Evolutionary conservation across 92 coral and sea anemone genomes (phyloP), one percentile per base, ranked within the genome.

Genomic region (Zoanthus solanderi): DNA sequence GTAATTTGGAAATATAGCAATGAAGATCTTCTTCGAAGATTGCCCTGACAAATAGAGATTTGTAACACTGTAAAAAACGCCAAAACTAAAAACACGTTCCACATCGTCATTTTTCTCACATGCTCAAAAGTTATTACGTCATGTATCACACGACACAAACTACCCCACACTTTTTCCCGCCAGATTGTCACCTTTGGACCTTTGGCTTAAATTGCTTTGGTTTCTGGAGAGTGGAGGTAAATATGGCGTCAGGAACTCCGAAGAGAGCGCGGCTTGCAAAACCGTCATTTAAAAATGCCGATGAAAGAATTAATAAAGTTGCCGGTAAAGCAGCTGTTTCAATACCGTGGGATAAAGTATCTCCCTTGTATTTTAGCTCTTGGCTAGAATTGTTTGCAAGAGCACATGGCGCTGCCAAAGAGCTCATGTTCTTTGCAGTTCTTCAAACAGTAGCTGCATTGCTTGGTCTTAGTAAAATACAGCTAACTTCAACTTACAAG

Each of bases 401-500:
- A 68, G 85, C 91, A 52, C 88, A 89, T 60, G 91, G 91, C 44
- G 83, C 91, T 7, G 31, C 84, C 63, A 89, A 89, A 47, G 83
- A 89, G 76, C 72, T 89, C 17, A 63, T 89, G 91, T 89, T 89
- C 67, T 83, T 89, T 80, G 76, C 88, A 42, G 76, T 89, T 77
- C 84, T 89, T 28, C 91, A 88, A 15, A 48, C 88, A 54, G 69
- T 54, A 13, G 80, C 90, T 76, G 71, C 89, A n/a, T 83, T 87
- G 6, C 89, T 87, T 0, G 88, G 91, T 45, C 88, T 82, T 42
- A 61, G 87, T 79, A 88, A 88, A 54, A 68, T 87, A 1, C 52
- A 87, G 84, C 45, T 78, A 69, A 78, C 90, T 1, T 32, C 90
- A 48, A 78, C 86, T 18, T 87, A 79, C 80, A 79, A 69, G 34